Evolutionary conservation across 2,888 invertebrate species (phyloP), one percentile per base, ranked within the genome.

Genomic region (Monopis laevigella): DNA sequence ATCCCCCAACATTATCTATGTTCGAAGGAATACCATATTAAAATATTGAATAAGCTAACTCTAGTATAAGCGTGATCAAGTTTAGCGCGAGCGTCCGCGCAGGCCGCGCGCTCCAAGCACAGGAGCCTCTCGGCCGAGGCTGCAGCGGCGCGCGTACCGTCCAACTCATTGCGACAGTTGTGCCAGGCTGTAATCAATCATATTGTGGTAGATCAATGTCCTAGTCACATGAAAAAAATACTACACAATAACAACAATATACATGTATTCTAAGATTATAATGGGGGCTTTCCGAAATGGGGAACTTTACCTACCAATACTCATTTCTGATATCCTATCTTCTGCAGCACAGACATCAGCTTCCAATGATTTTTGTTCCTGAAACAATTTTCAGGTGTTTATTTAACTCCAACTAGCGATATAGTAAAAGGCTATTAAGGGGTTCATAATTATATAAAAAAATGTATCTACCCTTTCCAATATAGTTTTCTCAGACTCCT

Each of bases 351-450:
- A 61, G 7, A 80, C 59, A 27, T 80, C 78, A 12, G 65, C 60
- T 52, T 80, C 72, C 17, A 83, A 49, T n/a, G 74, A 72, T 13
- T 51, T 43, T 50, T 75, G 78, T 50, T 80, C 81, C 81, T 81
- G 53, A 14, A 38, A 24, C 2, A 30, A 30, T 10, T n/a, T n/a
- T n/a, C n/a, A n/a, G n/a, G n/a, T n/a, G n/a, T n/a, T n/a, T n/a
- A n/a, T n/a, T n/a, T n/a, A n/a, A n/a, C n/a, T n/a, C n/a, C n/a
- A n/a, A n/a, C n/a, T n/a, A n/a, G n/a, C n/a, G n/a, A n/a, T n/a
- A n/a, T n/a, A n/a, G n/a, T n/a, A n/a, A n/a, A n/a, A n/a, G n/a
- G n/a, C n/a, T n/a, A n/a, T n/a, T n/a, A n/a, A n/a, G n/a, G n/a
- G n/a, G n/a, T n/a, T n/a, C n/a, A n/a, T n/a, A n/a, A n/a, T n/a